A percentile compares a stretch with the other conserved stretches of the same genome.
Evolutionary conservation across 2,888 invertebrate genomes (phyloP).

Genomic region (Petrophora chlorosata): DNA sequence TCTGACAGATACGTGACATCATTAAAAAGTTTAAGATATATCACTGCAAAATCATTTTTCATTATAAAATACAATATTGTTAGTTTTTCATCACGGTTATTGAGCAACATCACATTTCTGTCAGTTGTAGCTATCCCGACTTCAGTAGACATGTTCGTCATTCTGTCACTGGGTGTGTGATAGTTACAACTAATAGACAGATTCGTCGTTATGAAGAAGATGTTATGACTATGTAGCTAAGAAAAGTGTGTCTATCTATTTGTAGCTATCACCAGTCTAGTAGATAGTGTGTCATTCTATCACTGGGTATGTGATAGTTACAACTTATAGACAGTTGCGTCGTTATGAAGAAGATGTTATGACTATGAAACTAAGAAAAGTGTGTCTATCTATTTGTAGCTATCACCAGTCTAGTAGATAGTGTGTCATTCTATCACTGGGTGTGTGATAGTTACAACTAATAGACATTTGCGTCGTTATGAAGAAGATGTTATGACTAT

Average conservation of each 20-base stretch:
- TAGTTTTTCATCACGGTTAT: no score
- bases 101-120: background rate
- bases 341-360: no score
- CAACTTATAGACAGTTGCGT: conserved; percentile 15
- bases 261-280: conserved; percentile 31
- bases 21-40: no score
- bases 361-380: no score
- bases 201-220: background rate
- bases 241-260: no score
- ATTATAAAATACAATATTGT: no score
- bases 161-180: conserved; percentile 30
- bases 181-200: background rate
- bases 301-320: conserved; percentile 46
- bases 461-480: background rate
- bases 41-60: no score
- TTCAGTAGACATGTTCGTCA: conserved; percentile 19
- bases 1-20: conserved; percentile 4
- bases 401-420: conserved; percentile 2
- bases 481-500: no score
- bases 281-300: conserved; percentile 43
- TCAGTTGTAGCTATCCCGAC: conserved; percentile 11
- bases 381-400: no score
- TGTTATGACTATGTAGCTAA: no score
- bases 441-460: conserved; percentile 15
- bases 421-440: conserved; percentile 20